Percentiles rank a stretch among this genome's conserved stretches.
Conservation (phyloP, 2,888 invertebrate genomes). For the Cosmia trapezina region DNA sequence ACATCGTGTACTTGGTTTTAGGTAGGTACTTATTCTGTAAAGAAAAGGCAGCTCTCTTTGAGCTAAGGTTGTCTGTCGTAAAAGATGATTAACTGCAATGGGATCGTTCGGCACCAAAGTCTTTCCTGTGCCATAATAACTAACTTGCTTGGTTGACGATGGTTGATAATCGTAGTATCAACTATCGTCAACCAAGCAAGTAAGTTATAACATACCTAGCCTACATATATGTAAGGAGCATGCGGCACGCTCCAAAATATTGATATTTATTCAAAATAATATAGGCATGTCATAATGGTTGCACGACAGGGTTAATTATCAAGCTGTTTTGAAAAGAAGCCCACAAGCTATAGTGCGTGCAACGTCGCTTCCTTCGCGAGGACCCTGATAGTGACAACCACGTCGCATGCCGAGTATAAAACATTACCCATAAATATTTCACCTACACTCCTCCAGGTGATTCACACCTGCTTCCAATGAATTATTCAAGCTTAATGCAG, state of each 20-base stretch:
- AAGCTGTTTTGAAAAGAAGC: not conserved
- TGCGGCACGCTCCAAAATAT: not conserved
- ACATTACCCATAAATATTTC: constrained; percentile 33
- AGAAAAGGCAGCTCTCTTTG: not conserved
- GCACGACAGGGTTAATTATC: not conserved
- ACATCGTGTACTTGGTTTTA: not conserved
- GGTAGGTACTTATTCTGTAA: not conserved
- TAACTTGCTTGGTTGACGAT: not conserved
- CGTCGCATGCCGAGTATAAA: constrained; percentile 26
- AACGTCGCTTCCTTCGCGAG: constrained; percentile 27
- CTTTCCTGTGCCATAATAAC: not conserved
- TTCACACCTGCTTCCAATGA: constrained; percentile 25
- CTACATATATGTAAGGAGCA: not conserved
- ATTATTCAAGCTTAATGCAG: constrained; percentile 43
- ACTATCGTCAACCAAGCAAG: not conserved
- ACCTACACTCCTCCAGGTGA: constrained; percentile 2
- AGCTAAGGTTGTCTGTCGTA: not conserved
- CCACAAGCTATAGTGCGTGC: constrained; percentile 37
- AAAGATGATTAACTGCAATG: not conserved
- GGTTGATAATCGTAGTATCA: not conserved
- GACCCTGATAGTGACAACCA: constrained; percentile 40
- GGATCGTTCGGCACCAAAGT: not conserved
- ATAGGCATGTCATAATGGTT: not conserved
- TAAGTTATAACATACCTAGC: too few species aligned
- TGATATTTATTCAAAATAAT: too few species aligned